Evolutionary conservation across 2,888 invertebrate species (phyloP).

Genomic region (Drosophila lutescens): DNA sequence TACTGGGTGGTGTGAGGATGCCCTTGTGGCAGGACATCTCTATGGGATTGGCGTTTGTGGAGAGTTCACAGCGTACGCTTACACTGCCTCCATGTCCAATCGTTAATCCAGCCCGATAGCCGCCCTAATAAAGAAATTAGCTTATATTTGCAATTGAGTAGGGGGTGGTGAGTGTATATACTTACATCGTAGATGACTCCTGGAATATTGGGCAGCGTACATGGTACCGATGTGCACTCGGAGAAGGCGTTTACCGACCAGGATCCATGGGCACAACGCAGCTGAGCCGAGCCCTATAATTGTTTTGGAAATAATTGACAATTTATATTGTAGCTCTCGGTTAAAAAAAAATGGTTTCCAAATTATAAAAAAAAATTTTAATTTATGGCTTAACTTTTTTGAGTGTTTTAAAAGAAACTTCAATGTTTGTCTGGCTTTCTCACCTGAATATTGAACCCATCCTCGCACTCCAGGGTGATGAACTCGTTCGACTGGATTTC

Average conservation of each 20-base stretch:
- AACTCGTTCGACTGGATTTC: conserved; percentile 89
- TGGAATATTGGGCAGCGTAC: conserved; percentile 81
- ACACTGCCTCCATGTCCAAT: conserved; percentile 93
- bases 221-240: conserved; percentile 89
- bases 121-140: conserved; percentile 85
- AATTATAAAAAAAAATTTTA: too few species aligned
- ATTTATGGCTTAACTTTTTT: too few species aligned
- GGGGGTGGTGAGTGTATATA: background rate
- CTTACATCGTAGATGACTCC: conserved; percentile 82
- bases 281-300: conserved; percentile 89
- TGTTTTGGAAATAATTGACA: too few species aligned
- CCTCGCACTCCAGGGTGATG: conserved; percentile 90
- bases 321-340: too few species aligned
- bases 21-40: conserved; percentile 83
- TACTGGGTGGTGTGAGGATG: conserved; percentile 77
- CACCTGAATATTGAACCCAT: conserved; percentile 86
- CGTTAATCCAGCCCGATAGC: conserved; percentile 91
- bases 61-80: conserved; percentile 88
- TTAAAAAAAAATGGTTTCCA: too few species aligned
- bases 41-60: conserved; percentile 85
- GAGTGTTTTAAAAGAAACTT: too few species aligned
- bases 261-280: conserved; percentile 92
- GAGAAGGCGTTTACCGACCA: conserved; percentile 92
- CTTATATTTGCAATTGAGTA: background rate
- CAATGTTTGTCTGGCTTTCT: too few species aligned